A percentile compares a stretch with the other conserved stretches of the same genome.
Conservation (phyloP, 2,797 vertebrate genomes). For the Fratercula arctica region DNA sequence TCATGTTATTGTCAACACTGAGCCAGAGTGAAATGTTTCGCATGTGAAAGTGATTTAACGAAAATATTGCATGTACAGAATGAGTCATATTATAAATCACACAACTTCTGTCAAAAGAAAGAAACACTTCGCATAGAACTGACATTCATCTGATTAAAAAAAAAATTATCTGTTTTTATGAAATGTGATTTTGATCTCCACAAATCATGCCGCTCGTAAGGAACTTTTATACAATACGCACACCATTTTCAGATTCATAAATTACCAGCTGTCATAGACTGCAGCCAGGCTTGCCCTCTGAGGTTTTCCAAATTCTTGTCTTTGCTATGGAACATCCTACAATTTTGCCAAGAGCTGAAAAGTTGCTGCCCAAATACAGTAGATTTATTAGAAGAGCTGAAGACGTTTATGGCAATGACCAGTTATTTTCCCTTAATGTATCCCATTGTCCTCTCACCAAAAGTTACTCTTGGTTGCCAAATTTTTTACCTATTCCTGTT, state of each 20-base stretch:
- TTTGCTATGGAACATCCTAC: conserved; percentile 7
- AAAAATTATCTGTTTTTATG: neutral
- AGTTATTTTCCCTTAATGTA: neutral
- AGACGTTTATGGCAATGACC: neutral
- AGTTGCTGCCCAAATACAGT: neutral
- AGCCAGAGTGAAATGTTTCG: neutral
- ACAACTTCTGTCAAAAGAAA: conserved; percentile 12
- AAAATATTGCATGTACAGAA: conserved; percentile 54
- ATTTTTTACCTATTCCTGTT: neutral
- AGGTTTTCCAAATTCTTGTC: conserved; percentile 13
- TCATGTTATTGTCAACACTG: neutral
- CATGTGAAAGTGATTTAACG: neutral
- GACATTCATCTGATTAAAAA: neutral
- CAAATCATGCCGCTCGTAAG: neutral
- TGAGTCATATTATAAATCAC: conserved; percentile 38
- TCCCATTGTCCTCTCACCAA: neutral
- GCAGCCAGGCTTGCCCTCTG: neutral
- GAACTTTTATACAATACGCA: neutral
- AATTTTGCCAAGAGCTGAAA: conserved; percentile 27
- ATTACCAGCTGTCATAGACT: neutral
- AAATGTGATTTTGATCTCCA: neutral
- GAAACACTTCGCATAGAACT: neutral
- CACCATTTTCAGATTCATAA: conserved; percentile 1
- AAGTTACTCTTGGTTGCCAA: neutral
- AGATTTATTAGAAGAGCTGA: conserved; percentile 30